phyloP scores from a whole-genome alignment of 2,888 invertebrate genomes.

The Malthinus seriepunctatus region DNA sequence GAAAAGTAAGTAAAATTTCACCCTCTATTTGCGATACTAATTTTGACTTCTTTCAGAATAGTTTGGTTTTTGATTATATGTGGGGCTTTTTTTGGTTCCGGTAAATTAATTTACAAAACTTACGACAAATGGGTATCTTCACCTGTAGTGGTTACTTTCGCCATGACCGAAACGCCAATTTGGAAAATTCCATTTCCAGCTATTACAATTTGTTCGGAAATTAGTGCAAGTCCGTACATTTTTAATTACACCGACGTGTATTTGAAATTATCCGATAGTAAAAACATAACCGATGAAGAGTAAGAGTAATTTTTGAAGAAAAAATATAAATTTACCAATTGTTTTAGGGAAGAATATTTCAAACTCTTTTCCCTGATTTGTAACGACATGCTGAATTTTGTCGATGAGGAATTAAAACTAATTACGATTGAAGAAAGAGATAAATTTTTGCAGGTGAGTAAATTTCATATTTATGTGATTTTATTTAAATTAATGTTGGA shows the following conservation, averaged over 20 bases:
- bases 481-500: neutral
- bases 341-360: neutral
- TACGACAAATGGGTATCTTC: constrained; percentile 74
- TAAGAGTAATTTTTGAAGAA: neutral
- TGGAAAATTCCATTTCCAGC: constrained; percentile 61
- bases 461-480: neutral
- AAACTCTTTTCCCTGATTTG: neutral
- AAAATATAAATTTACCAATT: too few relatives aligned
- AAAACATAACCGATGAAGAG: neutral
- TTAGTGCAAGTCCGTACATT: neutral
- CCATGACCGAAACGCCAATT: constrained; percentile 71
- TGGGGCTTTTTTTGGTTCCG: constrained; percentile 59
- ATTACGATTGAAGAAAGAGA: neutral
- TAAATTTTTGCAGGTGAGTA: neutral
- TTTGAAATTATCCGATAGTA: neutral
- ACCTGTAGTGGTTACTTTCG: constrained; percentile 76
- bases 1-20: constrained; percentile 4
- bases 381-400: neutral
- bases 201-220: constrained; percentile 49
- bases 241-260: constrained; percentile 14
- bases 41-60: constrained; percentile 1
- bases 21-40: too few relatives aligned
- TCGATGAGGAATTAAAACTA: neutral
- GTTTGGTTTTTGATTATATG: constrained; percentile 3
- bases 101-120: constrained; percentile 64